phyloP scores from a whole-genome alignment of 2,797 vertebrate genomes.

The Petrocephalus schoutedeni region DNA sequence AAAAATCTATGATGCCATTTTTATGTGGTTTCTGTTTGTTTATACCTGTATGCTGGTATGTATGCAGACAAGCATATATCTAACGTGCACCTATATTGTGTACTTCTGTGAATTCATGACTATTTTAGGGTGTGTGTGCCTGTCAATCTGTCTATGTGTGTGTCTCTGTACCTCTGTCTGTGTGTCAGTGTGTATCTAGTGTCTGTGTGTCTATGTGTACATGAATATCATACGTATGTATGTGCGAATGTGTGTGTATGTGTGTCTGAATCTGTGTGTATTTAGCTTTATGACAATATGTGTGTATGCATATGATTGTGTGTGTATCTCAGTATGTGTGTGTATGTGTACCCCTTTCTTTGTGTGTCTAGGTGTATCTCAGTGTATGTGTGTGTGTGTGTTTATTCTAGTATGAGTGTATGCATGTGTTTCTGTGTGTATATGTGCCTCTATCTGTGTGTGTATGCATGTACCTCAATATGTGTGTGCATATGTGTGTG shows the following conservation, averaged over 20 bases:
- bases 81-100: background rate
- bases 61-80: background rate
- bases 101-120: background rate
- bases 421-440: constrained; percentile 22
- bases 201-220: background rate
- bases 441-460: no score
- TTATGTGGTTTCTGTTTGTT: background rate
- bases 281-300: no score
- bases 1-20: constrained; percentile 23
- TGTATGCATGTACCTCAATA: no score
- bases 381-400: background rate
- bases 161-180: background rate
- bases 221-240: constrained; percentile 17
- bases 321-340: background rate
- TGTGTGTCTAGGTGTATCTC: background rate
- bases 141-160: background rate
- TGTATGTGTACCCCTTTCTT: background rate
- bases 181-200: background rate
- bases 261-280: background rate
- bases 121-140: background rate
- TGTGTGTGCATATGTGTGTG: background rate
- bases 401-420: constrained; percentile 12
- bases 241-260: background rate
- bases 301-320: no score
- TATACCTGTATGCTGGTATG: background rate